Percentiles rank a stretch among this genome's conserved stretches.
These are phyloP conservation scores for Trilocha varians DNA, from an alignment of 2,888 invertebrate genomes.

Conservation along the genomic window DNA sequence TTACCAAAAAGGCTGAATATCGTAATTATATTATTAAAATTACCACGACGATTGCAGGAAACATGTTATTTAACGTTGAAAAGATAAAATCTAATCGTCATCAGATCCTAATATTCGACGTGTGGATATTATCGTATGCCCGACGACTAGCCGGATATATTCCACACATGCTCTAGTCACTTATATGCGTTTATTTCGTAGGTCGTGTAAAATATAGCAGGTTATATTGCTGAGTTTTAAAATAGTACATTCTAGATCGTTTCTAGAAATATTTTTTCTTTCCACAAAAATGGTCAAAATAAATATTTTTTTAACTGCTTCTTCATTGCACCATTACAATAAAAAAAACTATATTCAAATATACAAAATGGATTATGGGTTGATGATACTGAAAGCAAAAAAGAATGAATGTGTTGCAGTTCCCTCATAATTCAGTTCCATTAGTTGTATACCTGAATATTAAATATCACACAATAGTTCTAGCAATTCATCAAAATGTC, in stretches of 20 bases:
- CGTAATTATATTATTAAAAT: constrained; percentile 71
- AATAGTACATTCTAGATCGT: too few relatives aligned
- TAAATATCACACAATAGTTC: not conserved
- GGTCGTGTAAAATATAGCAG: too few relatives aligned
- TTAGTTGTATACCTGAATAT: not conserved
- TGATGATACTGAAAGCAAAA: too few relatives aligned
- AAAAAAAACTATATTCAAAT: too few relatives aligned
- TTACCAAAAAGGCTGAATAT: constrained; percentile 59
- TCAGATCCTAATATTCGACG: constrained; percentile 62
- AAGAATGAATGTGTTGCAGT: too few relatives aligned
- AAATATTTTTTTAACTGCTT: too few relatives aligned
- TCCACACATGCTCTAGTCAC: constrained; percentile 27
- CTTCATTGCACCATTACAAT: too few relatives aligned
- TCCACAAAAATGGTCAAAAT: too few relatives aligned
- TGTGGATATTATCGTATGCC: constrained; percentile 69
- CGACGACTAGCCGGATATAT: constrained; percentile 55
- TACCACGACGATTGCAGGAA: constrained; percentile 69
- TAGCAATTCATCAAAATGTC: constrained; percentile 1
- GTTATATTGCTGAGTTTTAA: too few relatives aligned
- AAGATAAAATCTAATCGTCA: constrained; percentile 65
- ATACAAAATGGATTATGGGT: too few relatives aligned
- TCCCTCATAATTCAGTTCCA: too few relatives aligned
- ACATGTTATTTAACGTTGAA: constrained; percentile 67
- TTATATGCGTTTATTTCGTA: constrained; percentile 23
- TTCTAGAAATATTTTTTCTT: too few relatives aligned